A percentile compares a stretch with the other conserved stretches of the same genome.
Conservation (phyloP, 2,888 invertebrate genomes). For the Clanis bilineata region DNA sequence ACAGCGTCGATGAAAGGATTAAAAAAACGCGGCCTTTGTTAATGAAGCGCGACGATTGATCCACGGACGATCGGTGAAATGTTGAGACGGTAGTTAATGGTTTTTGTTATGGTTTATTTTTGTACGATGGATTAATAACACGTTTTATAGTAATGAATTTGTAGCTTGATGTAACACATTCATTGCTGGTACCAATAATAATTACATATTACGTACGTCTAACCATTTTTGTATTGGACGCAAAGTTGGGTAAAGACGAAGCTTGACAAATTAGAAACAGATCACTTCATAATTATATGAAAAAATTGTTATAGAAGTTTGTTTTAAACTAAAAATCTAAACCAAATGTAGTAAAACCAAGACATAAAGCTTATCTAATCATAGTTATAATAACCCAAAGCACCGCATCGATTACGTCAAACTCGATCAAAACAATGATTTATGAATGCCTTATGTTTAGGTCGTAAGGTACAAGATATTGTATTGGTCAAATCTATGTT, state of each 20-base stretch:
- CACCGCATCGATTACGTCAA: background rate
- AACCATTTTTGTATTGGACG: no score
- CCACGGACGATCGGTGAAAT: slow-evolving; percentile 41
- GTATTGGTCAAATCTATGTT: background rate
- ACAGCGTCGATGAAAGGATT: slow-evolving; percentile 55
- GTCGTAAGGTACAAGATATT: background rate
- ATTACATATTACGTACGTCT: background rate
- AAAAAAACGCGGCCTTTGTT: slow-evolving; percentile 42
- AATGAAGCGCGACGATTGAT: slow-evolving; percentile 49
- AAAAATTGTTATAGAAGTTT: no score
- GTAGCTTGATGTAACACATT: background rate
- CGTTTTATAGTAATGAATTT: background rate
- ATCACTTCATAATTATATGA: no score
- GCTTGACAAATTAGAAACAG: background rate
- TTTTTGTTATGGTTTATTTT: slow-evolving; percentile 7
- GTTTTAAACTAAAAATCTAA: no score
- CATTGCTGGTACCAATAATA: background rate
- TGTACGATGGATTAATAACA: background rate
- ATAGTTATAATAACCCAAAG: background rate
- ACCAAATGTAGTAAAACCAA: no score
- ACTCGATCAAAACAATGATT: background rate
- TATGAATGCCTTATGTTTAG: background rate
- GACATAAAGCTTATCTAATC: no score
- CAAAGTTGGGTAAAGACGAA: background rate
- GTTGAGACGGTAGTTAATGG: background rate